Base-by-base conservation (phyloP, 2,888 invertebrate genomes). In the Cerceris ruficornis region DNA sequence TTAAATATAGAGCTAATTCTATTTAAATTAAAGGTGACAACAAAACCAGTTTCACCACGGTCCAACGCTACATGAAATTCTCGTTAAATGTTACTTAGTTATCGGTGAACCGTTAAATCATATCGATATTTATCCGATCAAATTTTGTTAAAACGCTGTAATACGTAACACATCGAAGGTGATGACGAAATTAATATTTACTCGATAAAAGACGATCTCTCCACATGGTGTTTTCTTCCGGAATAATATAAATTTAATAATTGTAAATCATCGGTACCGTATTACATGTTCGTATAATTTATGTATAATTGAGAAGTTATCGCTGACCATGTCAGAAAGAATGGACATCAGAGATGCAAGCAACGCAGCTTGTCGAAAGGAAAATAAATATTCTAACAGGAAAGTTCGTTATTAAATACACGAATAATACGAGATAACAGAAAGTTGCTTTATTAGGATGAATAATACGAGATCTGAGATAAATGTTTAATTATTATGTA, bases 381-480 rank as follows among this genome's bases (percentile, higher is more conserved):
- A 28, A 28, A 28, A 28, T 28, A 28, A 28, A 28, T 28, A 28
- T 28, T 28, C 28, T 28, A 28, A 28, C 28, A 28, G 28, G 4
- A 28, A 28, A 28, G 28, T 28, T 28, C 28, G 1, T 28, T 28
- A 28, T 28, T 28, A 28, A 28, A 28, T 28, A 28, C 28, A 28
- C 28, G 58, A 62, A 67, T 65, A 11, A 42, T 52, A 42, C 57
- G n/a, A 17, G 64, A 65, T 58, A 59, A n/a, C 54, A 39, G 62
- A 28, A 41, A 58, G n/a, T 17, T 62, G 39, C 50, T 39, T 62
- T 69, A 50, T 50, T 11, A 28, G 64, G 50, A 77, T 78, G 76
- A 77, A 76, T 78, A 78, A 78, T 78, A 65, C 72, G 69, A 68
- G 73, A 64, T 75, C 39, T 11, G 0, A 67, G 66, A 64, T 67